These are phyloP conservation scores for Agonopterix arenella DNA, from an alignment of 2,888 invertebrate species.

Conservation along the genomic window DNA sequence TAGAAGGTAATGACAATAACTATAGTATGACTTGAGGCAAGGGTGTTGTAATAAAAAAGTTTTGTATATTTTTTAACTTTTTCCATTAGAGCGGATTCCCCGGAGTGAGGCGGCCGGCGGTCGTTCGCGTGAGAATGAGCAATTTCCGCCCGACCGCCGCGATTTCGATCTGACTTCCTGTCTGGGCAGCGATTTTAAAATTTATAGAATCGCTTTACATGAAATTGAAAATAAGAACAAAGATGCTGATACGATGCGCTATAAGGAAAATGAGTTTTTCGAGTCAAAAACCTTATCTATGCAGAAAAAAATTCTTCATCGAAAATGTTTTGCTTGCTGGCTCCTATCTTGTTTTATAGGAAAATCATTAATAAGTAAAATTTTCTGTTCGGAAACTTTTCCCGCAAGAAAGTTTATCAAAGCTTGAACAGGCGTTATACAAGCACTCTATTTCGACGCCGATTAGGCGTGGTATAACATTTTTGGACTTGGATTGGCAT, in stretches of 20 bases:
- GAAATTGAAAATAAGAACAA: constrained; percentile 60
- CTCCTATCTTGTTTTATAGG: no score
- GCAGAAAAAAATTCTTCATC: no score
- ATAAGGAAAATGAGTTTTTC: no score
- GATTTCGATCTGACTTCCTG: constrained; percentile 75
- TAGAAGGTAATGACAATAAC: not conserved
- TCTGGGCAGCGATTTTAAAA: constrained; percentile 72
- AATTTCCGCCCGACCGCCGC: constrained; percentile 69
- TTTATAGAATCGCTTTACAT: constrained; percentile 68
- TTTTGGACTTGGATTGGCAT: no score
- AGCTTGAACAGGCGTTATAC: no score
- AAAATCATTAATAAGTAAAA: no score
- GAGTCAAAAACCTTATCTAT: no score
- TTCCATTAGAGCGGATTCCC: constrained; percentile 69
- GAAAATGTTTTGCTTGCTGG: no score
- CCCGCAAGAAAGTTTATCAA: no score
- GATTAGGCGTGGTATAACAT: no score
- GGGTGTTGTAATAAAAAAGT: constrained; percentile 57
- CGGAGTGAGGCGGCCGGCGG: constrained; percentile 43
- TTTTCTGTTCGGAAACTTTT: no score
- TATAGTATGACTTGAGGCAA: constrained; percentile 15
- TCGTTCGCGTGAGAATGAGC: constrained; percentile 74
- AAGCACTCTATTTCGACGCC: no score
- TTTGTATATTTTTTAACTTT: constrained; percentile 66
- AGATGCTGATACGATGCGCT: constrained; percentile 10